These are phyloP conservation scores for Saturnia pavonia DNA, from an alignment of 2,888 invertebrate genomes.

Conservation along the genomic window DNA sequence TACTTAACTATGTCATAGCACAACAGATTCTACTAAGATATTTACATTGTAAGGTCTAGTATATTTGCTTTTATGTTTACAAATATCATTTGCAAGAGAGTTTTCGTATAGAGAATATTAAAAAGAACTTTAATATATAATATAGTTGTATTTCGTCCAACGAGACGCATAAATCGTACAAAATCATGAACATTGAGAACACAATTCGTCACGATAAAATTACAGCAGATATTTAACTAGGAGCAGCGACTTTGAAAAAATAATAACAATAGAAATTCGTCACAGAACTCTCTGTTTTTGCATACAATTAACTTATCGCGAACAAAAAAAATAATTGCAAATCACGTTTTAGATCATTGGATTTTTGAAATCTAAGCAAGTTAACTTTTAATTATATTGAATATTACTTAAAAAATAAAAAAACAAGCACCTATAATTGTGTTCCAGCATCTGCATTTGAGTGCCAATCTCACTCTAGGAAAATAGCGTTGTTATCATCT, in stretches of 20 bases:
- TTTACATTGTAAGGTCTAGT: too few species aligned
- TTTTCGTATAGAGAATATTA: neutral
- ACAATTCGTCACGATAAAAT: constrained; percentile 12
- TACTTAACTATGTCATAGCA: too few species aligned
- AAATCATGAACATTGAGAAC: neutral
- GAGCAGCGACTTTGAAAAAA: neutral
- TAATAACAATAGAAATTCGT: constrained; percentile 7
- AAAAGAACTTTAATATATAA: neutral
- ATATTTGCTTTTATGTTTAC: too few species aligned
- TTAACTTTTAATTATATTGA: neutral
- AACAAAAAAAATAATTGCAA: neutral
- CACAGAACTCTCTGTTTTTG: neutral
- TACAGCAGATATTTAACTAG: neutral
- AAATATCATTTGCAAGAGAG: neutral
- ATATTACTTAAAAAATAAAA: neutral
- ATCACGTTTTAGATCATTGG: neutral
- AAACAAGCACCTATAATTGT: too few species aligned
- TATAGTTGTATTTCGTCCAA: neutral
- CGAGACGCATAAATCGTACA: neutral
- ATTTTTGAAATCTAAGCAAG: neutral
- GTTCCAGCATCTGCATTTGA: too few species aligned
- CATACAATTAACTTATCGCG: neutral
- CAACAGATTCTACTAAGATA: too few species aligned
- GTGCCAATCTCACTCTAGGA: too few species aligned
- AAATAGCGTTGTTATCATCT: too few species aligned